A percentile compares a stretch with the other conserved stretches of the same genome.
Conservation (phyloP, 2,797 vertebrate genomes). For the Tympanoctomys barrerae region DNA sequence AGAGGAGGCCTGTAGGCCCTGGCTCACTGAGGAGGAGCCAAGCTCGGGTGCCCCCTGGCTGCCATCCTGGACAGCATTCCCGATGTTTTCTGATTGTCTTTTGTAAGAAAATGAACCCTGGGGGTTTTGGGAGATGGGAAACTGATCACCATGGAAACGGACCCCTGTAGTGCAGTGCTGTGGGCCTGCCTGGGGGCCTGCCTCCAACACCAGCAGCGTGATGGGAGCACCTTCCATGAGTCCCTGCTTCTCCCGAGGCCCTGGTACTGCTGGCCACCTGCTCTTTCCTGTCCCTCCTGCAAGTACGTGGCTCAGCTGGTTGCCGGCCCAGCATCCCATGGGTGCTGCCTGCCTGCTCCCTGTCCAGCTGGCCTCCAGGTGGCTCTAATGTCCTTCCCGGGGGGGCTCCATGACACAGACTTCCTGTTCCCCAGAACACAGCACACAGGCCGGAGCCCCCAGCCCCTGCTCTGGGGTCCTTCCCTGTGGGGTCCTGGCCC, state of each 20-base stretch:
- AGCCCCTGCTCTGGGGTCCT: background rate
- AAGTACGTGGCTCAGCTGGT: background rate
- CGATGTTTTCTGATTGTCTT: background rate
- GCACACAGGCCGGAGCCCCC: too few species aligned
- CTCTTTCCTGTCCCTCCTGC: background rate
- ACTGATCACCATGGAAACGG: background rate
- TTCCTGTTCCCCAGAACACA: background rate
- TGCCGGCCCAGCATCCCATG: fast-evolving
- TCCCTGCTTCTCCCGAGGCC: background rate
- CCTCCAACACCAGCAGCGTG: background rate
- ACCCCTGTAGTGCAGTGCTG: fast-evolving
- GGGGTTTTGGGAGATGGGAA: fast-evolving
- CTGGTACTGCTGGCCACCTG: background rate
- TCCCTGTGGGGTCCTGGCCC: background rate
- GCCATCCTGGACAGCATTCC: fast-evolving
- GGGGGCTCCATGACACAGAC: background rate
- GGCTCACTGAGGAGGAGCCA: background rate
- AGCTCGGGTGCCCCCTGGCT: too few species aligned
- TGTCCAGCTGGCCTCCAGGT: background rate
- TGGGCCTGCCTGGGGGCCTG: background rate
- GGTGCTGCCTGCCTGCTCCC: too few species aligned
- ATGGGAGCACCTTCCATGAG: fast-evolving
- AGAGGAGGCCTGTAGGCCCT: background rate
- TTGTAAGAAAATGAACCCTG: background rate
- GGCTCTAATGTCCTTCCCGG: background rate